These are phyloP conservation scores for Caenorhabditis sp. DNA, from an alignment of 2,888 invertebrate species.

Conservation along the genomic window DNA sequence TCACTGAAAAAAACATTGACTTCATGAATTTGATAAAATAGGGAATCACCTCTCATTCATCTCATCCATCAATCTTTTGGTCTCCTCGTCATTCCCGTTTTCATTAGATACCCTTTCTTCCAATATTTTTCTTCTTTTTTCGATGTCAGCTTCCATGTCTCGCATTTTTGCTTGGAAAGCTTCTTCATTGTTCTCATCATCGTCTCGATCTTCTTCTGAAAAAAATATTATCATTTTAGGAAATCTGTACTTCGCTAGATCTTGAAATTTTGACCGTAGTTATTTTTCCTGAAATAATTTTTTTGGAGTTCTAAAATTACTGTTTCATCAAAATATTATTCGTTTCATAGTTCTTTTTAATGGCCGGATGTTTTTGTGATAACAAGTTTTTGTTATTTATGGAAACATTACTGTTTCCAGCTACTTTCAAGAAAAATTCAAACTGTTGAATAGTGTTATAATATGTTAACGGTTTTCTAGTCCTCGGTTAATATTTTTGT, in stretches of 20 bases:
- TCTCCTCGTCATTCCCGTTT: slow-evolving; percentile 43
- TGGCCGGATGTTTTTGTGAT: no score
- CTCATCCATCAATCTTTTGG: slow-evolving; percentile 31
- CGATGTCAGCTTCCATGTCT: slow-evolving; percentile 74
- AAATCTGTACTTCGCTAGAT: not conserved
- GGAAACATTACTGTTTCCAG: no score
- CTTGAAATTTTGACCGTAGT: no score
- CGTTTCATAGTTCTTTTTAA: no score
- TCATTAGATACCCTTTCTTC: slow-evolving; percentile 74
- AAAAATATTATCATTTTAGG: not conserved
- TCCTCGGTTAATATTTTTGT: no score
- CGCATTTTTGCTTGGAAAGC: slow-evolving; percentile 72
- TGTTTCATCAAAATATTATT: no score
- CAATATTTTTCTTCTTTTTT: slow-evolving; percentile 72
- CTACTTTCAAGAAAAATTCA: no score
- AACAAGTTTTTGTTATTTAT: no score
- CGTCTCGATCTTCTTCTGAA: slow-evolving; percentile 45
- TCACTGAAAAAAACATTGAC: slow-evolving; percentile 23
- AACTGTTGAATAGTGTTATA: no score
- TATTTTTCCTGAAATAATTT: no score
- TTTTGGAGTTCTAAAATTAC: no score
- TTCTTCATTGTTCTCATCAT: slow-evolving; percentile 50
- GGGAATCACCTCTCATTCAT: slow-evolving; percentile 35
- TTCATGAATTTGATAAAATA: not conserved
- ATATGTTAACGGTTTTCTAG: no score